These are phyloP conservation scores for Chaetophractus vellerosus DNA, from an alignment of 2,797 vertebrate species.

Conservation along the genomic window DNA sequence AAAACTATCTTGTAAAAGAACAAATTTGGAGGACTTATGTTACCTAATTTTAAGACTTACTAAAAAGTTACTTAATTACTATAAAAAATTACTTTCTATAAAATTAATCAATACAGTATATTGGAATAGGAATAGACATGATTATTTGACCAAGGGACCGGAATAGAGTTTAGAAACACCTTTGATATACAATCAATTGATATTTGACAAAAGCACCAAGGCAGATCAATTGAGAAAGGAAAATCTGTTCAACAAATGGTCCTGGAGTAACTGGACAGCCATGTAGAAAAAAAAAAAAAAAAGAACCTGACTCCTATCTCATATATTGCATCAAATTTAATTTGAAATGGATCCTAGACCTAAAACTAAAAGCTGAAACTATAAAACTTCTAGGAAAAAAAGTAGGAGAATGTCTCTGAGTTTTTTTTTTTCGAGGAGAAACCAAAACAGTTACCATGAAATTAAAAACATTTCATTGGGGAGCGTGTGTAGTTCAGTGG, in stretches of 20 bases:
- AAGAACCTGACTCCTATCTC: background rate
- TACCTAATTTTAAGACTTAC: background rate
- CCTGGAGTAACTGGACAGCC: background rate
- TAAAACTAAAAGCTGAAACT: background rate
- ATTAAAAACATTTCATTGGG: background rate
- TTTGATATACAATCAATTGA: background rate
- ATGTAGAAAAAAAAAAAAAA: background rate
- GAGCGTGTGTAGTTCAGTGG: no score
- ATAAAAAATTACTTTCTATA: background rate
- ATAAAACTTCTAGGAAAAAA: background rate
- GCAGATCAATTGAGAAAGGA: background rate
- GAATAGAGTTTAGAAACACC: background rate
- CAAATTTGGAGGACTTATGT: background rate
- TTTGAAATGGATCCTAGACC: background rate
- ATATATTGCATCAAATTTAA: background rate
- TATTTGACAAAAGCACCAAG: background rate
- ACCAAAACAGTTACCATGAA: background rate
- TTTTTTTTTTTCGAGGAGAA: background rate
- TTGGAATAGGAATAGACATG: background rate
- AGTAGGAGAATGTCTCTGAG: background rate
- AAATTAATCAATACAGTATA: background rate
- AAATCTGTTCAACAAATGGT: background rate
- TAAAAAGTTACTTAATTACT: background rate
- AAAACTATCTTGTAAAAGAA: background rate
- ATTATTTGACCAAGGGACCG: background rate